Conservation (phyloP, 2,797 vertebrate genomes). For the Hyperoplus immaculatus region DNA sequence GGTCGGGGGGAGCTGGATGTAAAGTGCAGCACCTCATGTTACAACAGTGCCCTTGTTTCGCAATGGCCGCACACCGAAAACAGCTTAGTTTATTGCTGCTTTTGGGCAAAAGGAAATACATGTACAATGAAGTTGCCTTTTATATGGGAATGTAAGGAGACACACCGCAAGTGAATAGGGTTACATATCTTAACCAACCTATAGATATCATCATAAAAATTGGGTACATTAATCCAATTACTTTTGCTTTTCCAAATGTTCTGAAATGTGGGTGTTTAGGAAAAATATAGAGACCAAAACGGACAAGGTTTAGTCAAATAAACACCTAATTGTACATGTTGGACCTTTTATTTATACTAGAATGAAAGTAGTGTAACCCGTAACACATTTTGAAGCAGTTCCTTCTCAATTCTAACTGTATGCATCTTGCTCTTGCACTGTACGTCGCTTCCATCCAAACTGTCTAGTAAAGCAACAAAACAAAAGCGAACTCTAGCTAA, state of each 20-base stretch:
- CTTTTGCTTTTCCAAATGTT: too few species aligned
- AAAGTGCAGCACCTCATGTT: slow-evolving; percentile 14
- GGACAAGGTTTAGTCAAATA: too few species aligned
- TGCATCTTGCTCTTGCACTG: not conserved
- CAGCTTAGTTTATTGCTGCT: slow-evolving; percentile 4
- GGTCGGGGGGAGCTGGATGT: slow-evolving; percentile 26
- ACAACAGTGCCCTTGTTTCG: slow-evolving; percentile 1
- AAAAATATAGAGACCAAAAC: too few species aligned
- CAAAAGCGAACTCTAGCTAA: not conserved
- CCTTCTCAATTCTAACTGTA: too few species aligned
- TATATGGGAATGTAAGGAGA: too few species aligned
- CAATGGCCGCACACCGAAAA: not conserved
- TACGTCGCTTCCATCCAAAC: not conserved
- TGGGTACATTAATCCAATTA: too few species aligned
- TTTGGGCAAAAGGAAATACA: not conserved
- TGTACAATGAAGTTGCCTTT: slow-evolving; percentile 1
- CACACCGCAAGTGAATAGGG: too few species aligned
- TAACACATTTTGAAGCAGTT: not conserved
- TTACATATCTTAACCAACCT: too few species aligned
- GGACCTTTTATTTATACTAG: not conserved
- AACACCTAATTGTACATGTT: too few species aligned
- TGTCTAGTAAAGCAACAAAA: not conserved
- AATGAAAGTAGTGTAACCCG: not conserved
- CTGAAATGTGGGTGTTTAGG: too few species aligned
- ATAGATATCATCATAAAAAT: too few species aligned